Base-by-base conservation (phyloP, 2,888 invertebrate species). In the Clostera curtula region DNA sequence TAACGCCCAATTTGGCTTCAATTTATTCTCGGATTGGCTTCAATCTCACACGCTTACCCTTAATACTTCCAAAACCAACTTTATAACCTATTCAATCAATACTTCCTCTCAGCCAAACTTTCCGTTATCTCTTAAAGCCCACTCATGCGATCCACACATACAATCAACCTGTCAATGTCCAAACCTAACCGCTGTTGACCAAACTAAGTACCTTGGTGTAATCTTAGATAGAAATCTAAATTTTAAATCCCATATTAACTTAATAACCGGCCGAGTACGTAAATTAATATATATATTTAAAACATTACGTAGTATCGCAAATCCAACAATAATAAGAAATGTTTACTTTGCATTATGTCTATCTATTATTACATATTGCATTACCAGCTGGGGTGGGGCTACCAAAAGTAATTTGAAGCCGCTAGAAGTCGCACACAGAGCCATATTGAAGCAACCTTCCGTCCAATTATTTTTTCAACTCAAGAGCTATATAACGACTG, bases 41-140 rank as follows among this genome's bases (percentile, higher is more conserved):
- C 6, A 12, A 9, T 6, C 9, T 5, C 29, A 34, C 11, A 17
- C 20, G 2, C 24, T 34, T 4, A 34, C 34, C 3, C 18, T 29
- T 4, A 34, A 34, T 14, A 7, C 29, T 3, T 9, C 10, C 8
- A 34, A 34, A 21, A 34, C 29, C 3, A 34, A 34, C 12, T 29
- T 18, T 8, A 14, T 34, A 4, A 21, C 26, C 9, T 34, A 24
- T 12, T 25, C 18, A 4, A 21, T 27, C 15, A 27, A 20, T 9
- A 4, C 29, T 6, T 11, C 11, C 3, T 16, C 24, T 9, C 29
- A 29, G 9, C 27, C 24, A 6, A 14, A 21, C 5, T n/a, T 9
- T 4, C 15, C 34, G 10, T 18, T 29, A 2, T 20, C 21, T 1
- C 12, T 34, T 6, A 29, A 14, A 9, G 19, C 33, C 8, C 33